These are phyloP conservation scores for Hippolais icterina DNA, from an alignment of 2,113 vertebrate species.

Conservation along the genomic window DNA sequence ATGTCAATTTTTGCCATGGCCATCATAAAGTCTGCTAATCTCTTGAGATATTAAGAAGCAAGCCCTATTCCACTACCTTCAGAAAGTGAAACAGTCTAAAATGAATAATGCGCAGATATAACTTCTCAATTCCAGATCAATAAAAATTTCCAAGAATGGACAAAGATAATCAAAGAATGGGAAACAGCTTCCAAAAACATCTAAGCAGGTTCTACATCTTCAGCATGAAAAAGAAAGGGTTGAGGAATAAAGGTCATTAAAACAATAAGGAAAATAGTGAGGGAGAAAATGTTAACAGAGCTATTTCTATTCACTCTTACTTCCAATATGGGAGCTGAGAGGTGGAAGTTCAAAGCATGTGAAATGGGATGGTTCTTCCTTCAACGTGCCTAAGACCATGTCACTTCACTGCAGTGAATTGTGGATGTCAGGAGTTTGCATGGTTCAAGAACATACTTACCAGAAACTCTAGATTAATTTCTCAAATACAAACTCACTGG, in stretches of 20 bases:
- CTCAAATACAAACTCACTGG: not conserved
- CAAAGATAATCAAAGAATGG: not conserved
- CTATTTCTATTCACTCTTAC: not conserved
- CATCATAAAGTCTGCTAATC: not conserved
- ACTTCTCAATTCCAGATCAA: not conserved
- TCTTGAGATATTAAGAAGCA: not conserved
- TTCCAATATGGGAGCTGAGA: not conserved
- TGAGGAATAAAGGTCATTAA: not conserved
- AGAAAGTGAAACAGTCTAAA: not conserved
- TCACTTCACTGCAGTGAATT: not conserved
- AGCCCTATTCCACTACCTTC: not conserved
- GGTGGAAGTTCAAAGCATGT: not conserved
- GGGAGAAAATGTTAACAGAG: not conserved
- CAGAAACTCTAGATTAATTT: not conserved
- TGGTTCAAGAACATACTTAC: not conserved
- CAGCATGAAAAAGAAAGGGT: not conserved
- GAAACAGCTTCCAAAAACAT: not conserved
- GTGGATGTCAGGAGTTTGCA: not conserved
- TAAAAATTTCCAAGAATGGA: not conserved
- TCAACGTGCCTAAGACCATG: not conserved
- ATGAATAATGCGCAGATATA: not conserved
- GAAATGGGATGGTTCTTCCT: not conserved
- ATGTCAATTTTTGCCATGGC: not conserved
- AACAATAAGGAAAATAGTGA: not conserved
- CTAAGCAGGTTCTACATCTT: not conserved